Conservation (phyloP, 2,113 vertebrate species). For the Pipa parva region DNA sequence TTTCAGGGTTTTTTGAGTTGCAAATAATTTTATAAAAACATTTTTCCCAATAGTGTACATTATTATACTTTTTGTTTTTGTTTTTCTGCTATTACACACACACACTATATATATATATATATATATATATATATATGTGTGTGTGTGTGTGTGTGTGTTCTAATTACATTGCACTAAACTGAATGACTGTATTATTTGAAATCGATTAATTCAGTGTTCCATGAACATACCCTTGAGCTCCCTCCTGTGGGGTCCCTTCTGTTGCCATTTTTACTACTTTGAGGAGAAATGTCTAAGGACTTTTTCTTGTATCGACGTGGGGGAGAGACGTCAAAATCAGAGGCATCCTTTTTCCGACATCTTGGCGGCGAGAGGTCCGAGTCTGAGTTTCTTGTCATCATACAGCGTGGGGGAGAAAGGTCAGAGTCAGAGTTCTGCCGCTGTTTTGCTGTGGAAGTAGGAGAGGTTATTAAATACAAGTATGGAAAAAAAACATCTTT, state of each 20-base stretch:
- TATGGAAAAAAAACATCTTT: too few relatives aligned
- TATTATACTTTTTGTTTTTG: too few relatives aligned
- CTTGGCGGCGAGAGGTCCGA: constrained; percentile 63
- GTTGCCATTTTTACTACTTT: constrained; percentile 13
- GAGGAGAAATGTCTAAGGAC: rapidly evolving
- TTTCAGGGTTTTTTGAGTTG: too few relatives aligned
- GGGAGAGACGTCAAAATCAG: constrained; percentile 56
- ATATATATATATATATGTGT: too few relatives aligned
- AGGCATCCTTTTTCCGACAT: constrained; percentile 45
- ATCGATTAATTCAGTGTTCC: too few relatives aligned
- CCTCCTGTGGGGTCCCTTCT: constrained; percentile 52
- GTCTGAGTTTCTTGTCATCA: constrained; percentile 46
- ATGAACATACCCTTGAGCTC: neutral
- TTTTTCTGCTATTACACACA: too few relatives aligned
- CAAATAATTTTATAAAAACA: too few relatives aligned
- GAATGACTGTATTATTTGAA: too few relatives aligned
- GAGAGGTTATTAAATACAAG: constrained; percentile 45
- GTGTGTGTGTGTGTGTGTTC: too few relatives aligned
- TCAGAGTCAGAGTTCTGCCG: constrained; percentile 50
- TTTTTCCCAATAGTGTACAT: too few relatives aligned
- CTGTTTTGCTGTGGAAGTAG: constrained; percentile 40
- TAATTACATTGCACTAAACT: too few relatives aligned
- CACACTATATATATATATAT: too few relatives aligned
- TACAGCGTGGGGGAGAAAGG: constrained; percentile 51
- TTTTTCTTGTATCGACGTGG: constrained; percentile 54